Base-by-base conservation (phyloP, 2,113 vertebrate genomes). In the Centropus bengalensis region DNA sequence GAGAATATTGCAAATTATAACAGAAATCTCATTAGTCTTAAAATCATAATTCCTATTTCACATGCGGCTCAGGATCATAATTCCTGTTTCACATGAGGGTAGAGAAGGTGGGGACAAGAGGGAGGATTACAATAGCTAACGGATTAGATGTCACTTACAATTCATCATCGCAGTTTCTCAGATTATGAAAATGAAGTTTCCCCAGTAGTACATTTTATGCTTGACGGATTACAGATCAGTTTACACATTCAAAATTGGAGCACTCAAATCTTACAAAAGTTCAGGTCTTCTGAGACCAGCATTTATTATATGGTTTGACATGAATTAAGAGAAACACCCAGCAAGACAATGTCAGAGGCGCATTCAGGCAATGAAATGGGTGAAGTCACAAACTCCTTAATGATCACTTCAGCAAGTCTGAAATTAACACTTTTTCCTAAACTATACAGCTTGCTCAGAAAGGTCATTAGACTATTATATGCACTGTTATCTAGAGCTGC, bases 161-260 rank as follows among this genome's bases (percentile, higher is more conserved):
- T 83, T 77, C 74, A 92, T 83, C 94, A 75, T 45, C 89, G 67
- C 52, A 86, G 66, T 60, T 82, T 66, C 93, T 94, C 78, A 69
- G 82, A 96, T 96, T 96, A 97, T 93, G 88, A 96, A 96, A 96
- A 97, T 78, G 59, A 83, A 78, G 63, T 88, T 96, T 90, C 92
- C 81, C 86, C 78, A 96, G 79, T 54, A 88, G 80, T 45, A 96
- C 94, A 87, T 96, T 96, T 97, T 86, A 92, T 76, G 86, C 92
- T 67, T 96, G 94, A 97, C 73, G 85, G 94, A 94, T 69, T 91
- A 93, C 75, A 93, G 71, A 97, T 89, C 40, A 3, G 63, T 93
- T 97, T 95, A 87, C 88, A 75, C 79, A 71, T 84, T 86, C 54
- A 77, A 63, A 89, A 89, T 3, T 26, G 82, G 32, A 78, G 79